phyloP scores from a whole-genome alignment of 1,140 invertebrate genomes.

The Acromyrmex echinatior region DNA sequence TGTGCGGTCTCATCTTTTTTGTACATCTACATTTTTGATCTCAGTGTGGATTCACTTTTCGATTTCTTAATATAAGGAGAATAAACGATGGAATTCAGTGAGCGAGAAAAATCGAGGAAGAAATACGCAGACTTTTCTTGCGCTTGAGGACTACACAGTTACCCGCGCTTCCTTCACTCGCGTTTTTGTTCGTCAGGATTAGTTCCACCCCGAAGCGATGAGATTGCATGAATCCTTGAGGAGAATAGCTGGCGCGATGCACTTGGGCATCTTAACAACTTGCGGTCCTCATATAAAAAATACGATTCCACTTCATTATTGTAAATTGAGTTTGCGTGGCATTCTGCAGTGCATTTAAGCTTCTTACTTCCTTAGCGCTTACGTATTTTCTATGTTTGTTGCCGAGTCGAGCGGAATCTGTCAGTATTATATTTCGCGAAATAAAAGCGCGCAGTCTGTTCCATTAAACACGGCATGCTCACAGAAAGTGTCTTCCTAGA shows the following conservation, averaged over 20 bases:
- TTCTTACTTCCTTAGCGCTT: constrained; percentile 24
- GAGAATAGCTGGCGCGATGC: constrained; percentile 43
- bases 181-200: constrained; percentile 52
- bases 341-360: constrained; percentile 42
- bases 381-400: constrained; percentile 12
- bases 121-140: constrained; percentile 13
- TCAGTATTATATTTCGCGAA: constrained; percentile 40
- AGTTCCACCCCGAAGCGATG: constrained; percentile 51
- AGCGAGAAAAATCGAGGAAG: background rate
- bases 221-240: constrained; percentile 56
- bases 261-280: constrained; percentile 26
- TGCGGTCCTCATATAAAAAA: constrained; percentile 20
- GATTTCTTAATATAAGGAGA: constrained; percentile 22
- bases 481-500: constrained; percentile 1
- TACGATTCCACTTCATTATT: constrained; percentile 48
- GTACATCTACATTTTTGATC: background rate
- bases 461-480: constrained; percentile 1
- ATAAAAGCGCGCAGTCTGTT: background rate
- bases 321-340: constrained; percentile 49
- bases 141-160: background rate
- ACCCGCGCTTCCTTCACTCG: constrained; percentile 31
- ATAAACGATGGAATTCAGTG: background rate
- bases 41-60: background rate
- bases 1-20: background rate
- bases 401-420: constrained; percentile 36